phyloP scores from a whole-genome alignment of 2,888 invertebrate genomes.

The Melanostoma mellinum region DNA sequence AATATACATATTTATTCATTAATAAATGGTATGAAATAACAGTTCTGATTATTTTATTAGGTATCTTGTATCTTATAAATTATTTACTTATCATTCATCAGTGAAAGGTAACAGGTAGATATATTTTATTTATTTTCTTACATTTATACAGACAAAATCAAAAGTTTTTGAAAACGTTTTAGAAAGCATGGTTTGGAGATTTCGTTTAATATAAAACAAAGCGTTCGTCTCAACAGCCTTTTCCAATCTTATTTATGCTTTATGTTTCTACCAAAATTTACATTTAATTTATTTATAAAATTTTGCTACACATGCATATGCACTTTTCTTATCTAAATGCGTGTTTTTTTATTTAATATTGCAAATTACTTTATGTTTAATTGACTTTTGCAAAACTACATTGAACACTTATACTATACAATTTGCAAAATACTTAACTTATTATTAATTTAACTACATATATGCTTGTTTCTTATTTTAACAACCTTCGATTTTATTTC shows the following conservation, averaged over 20 bases:
- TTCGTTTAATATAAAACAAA: too few species aligned
- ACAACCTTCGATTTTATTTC: slow-evolving; percentile 20
- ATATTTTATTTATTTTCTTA: not conserved
- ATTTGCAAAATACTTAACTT: slow-evolving; percentile 13
- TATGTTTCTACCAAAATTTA: not conserved
- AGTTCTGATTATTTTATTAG: slow-evolving; percentile 11
- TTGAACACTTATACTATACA: not conserved
- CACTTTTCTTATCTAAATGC: not conserved
- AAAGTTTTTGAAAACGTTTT: too few species aligned
- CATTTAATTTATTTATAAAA: not conserved
- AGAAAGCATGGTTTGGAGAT: too few species aligned
- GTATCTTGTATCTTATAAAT: slow-evolving; percentile 5
- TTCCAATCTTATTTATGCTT: not conserved
- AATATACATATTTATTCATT: too few species aligned
- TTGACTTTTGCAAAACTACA: slow-evolving; percentile 23
- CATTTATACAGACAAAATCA: not conserved
- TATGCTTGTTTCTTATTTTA: not conserved
- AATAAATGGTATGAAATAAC: not conserved
- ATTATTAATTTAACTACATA: slow-evolving; percentile 5
- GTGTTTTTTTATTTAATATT: not conserved
- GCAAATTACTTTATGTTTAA: slow-evolving; percentile 8
- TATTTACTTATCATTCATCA: not conserved
- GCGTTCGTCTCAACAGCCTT: too few species aligned
- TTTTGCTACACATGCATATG: not conserved
- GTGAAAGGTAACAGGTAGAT: slow-evolving; percentile 44